Evolutionary conservation across 2,888 invertebrate genomes (phyloP).

Genomic region (Yponomeuta plumbellus): DNA sequence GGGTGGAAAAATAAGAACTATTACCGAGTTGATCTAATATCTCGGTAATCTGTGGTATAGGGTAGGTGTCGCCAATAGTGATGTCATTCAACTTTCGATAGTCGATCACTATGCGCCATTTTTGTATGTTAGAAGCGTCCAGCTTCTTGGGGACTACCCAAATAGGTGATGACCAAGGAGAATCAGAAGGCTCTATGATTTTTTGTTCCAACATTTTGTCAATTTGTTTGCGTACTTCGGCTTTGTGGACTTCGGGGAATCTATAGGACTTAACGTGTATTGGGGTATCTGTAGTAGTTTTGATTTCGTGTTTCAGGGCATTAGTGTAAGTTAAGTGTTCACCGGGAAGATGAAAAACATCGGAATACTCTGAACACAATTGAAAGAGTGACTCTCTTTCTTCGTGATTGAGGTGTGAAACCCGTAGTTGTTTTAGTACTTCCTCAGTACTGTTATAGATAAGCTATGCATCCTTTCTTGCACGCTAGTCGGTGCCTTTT

Average conservation of each 20-base stretch:
- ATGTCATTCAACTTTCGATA: no score
- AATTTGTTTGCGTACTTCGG: constrained; percentile 13
- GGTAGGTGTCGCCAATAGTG: no score
- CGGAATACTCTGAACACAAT: not conserved
- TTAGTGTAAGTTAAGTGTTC: constrained; percentile 5
- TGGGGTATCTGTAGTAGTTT: not conserved
- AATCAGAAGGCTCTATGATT: constrained; percentile 6
- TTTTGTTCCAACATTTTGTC: not conserved
- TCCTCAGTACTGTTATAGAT: no score
- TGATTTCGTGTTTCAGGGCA: constrained; percentile 9
- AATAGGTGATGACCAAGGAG: no score
- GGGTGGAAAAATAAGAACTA: no score
- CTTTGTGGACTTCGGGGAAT: constrained; percentile 14
- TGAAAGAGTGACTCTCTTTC: not conserved
- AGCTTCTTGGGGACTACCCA: no score
- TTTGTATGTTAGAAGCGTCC: no score
- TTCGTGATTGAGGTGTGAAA: constrained; percentile 5
- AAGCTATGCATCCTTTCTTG: no score
- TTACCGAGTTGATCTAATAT: no score
- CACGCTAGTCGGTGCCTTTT: no score
- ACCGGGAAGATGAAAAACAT: constrained; percentile 9
- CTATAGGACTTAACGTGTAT: constrained; percentile 13
- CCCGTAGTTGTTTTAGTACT: not conserved
- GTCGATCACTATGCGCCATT: no score
- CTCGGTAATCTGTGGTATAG: no score